Base-by-base conservation (phyloP, 2,888 invertebrate genomes). In the Drosophila nr. perissopoda region DNA sequence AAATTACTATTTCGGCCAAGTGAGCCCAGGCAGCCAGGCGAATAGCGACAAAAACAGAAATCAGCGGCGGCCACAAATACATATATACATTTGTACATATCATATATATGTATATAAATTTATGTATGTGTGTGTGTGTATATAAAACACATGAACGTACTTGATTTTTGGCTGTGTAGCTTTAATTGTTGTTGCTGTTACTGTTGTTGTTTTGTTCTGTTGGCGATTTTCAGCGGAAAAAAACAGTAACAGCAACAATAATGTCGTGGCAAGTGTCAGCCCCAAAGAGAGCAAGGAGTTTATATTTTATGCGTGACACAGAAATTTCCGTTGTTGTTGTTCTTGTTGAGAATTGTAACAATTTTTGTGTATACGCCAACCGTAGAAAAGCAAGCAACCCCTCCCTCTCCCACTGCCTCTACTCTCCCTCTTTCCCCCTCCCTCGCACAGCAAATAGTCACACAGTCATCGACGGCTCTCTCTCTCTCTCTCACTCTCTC, bases 321-420 rank as follows among this genome's bases (percentile, higher is more conserved):
- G 73, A 79, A 64, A 65, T 38, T 56, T 54, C 42, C 57, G 60
- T 70, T 70, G 57, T 57, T 74, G 51, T 76, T 79, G 31, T 60
- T 68, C 58, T 64, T 68, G 72, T 34, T 70, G 40, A 69, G 75
- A 57, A 75, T 80, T 81, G 79, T 65, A 83, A 81, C 76, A 88
- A 82, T 88, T 82, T 84, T 87, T 79, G 74, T 79, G 88, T 88
- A 85, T 87, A 82, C 79, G 40, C n/a, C 31, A 38, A 16, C 25
- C 25, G 16, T 46, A 16, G 46, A 46, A 61, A 51, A 53, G 58
- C 52, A 38, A 25, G 25, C 68, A 46, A 21, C n/a, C 31, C 52
- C 31, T 29, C 11, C 34, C 49, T n/a, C 42, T n/a, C 11, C 34
- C 49, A 11, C 36, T 11, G 16, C 34, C 16, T n/a, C 48, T 16